A percentile compares a stretch with the other conserved stretches of the same genome.
Conservation (phyloP, 2,797 vertebrate species). For the Gadopsis bispinosus region DNA sequence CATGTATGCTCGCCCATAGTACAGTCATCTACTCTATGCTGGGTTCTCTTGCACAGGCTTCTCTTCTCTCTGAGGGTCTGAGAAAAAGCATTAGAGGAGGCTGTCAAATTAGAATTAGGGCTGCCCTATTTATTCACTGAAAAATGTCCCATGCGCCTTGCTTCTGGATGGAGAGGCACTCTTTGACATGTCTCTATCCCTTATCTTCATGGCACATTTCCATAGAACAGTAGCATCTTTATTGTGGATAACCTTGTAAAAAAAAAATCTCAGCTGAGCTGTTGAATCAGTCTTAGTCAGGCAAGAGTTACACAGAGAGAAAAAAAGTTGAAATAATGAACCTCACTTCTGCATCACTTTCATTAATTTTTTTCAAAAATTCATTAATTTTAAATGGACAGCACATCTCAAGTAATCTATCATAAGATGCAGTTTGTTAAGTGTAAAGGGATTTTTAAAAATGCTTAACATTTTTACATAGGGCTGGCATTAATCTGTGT, state of each 20-base stretch:
- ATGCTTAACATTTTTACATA: neutral
- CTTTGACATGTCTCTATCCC: slow-evolving; percentile 54
- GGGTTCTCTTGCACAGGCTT: slow-evolving; percentile 19
- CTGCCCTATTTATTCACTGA: slow-evolving; percentile 74
- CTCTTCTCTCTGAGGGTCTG: slow-evolving; percentile 36
- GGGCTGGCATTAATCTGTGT: slow-evolving; percentile 1
- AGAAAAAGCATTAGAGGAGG: slow-evolving; percentile 46
- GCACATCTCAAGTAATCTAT: neutral
- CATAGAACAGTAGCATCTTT: slow-evolving; percentile 46
- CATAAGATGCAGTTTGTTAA: neutral
- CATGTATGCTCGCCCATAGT: slow-evolving; percentile 9
- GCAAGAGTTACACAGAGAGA: neutral
- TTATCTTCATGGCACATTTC: slow-evolving; percentile 58
- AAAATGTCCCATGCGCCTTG: slow-evolving; percentile 54
- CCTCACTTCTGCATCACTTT: neutral
- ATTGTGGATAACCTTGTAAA: slow-evolving; percentile 33
- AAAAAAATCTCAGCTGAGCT: slow-evolving; percentile 13
- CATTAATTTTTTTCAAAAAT: neutral
- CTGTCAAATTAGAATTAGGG: slow-evolving; percentile 77
- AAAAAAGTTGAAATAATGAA: slow-evolving; percentile 9
- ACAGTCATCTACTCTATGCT: neutral
- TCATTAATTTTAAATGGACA: neutral
- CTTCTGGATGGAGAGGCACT: slow-evolving; percentile 65
- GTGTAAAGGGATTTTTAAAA: neutral
- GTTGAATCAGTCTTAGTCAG: slow-evolving; percentile 21